Base-by-base conservation (phyloP, 1,140 invertebrate species). In the Nebria ingens region DNA sequence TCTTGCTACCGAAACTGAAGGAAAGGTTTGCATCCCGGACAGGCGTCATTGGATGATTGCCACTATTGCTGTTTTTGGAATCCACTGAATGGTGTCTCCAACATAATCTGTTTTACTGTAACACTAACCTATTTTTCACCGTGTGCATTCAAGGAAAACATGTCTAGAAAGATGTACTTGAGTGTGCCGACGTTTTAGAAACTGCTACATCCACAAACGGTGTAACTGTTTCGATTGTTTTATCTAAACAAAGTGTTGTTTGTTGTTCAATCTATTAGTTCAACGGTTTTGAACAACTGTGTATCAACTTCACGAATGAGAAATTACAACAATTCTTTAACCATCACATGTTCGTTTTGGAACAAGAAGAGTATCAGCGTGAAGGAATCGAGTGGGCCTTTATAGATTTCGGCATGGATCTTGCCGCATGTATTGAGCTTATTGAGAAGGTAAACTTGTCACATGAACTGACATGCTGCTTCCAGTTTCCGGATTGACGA, bases 301-400 rank as follows among this genome's bases (percentile, higher is more conserved):
- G 94, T 80, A 98, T 98, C 84, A 96, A 97, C 83, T 96, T 95
- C 80, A 96, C 92, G 74, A 96, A 96, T 76, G 93, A 96, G 80
- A 92, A 94, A 76, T 83, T 97, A 64, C 93, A 96, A 78, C 93
- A 96, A 74, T 96, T 97, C 84, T 96, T 96, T 87, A 96, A 96
- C 79, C 93, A 96, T 74, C 92, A 96, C 85, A 97, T 96, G 93
- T 96, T 96, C 78, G 92, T 96, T 65, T 83, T 96, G 67, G 93
- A 97, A 80, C 91, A 95, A 85, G 91, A 94, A 79, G 93, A 97
- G 74, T 97, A 97, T 81, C 93, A 92, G 74, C 87, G 79, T 70
- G 91, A 96, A 77, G 90, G 89, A 68, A 96, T 97, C 77, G 81
- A 91, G 60, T 97, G 93, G 93, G 81, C 85, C 65, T 96, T 96